Evolutionary conservation across 2,888 invertebrate species (phyloP), one percentile per base, ranked within the genome.

Genomic region (Lithophane leautieri): DNA sequence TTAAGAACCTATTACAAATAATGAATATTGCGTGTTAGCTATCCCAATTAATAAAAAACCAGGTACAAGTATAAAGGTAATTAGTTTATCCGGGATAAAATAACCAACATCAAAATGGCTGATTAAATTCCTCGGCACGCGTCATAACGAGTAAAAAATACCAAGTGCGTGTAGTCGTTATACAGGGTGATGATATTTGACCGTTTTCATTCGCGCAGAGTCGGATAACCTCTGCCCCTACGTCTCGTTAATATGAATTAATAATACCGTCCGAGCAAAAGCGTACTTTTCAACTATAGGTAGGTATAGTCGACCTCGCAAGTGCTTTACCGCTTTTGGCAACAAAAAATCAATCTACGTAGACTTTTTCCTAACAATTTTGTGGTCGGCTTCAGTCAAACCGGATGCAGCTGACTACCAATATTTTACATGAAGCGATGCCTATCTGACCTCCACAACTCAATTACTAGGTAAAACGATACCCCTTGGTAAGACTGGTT

Each of bases 171-270:
- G 70, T 78, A 47, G 65, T 78, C 85, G 79, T 79, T 78, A 54
- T n/a, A 81, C 63, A 58, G 40, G 52, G 40, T 70, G 67, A 81
- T 81, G 84, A 84, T 84, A 84, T 87, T 86, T 81, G 79, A 79
- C 78, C 84, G 78, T 88, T 89, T 89, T 89, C 74, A 85, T 81
- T 74, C 88, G 76, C 56, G 72, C 76, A 73, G 76, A 85, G 83
- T 87, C 87, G 86, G 89, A 88, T 88, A 90, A 88, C 89, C 88
- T 86, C 70, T 76, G 73, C 78, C 87, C 88, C 83, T 56, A 40
- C 69, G 42, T 58, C 79, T 90, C 92, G 91, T 92, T 93, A 91
- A 89, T 89, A 88, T 91, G 91, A 93, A 93, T 93, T 93, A 93
- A 91, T 92, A 91, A 92, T 89, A 84, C 81, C 82, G 85, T 70